phyloP scores from a whole-genome alignment of 92 coral and sea anemone species.

The Plumapathes pennacea region DNA sequence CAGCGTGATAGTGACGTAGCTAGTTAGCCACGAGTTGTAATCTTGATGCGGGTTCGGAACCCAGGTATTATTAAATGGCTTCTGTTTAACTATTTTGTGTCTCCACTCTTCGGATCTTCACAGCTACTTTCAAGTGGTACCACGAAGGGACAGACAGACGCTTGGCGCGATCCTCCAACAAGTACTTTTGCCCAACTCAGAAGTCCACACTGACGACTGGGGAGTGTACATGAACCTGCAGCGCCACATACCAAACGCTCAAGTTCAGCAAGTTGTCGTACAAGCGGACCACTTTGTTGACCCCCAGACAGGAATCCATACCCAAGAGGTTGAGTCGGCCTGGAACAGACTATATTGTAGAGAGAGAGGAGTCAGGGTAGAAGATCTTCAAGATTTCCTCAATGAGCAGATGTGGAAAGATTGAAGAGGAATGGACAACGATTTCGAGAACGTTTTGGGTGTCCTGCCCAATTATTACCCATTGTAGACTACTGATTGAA shows the following conservation, averaged over 20 bases:
- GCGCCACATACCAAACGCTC: neutral
- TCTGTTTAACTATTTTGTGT: too few species aligned
- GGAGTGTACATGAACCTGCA: neutral
- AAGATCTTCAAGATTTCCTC: conserved; percentile 5
- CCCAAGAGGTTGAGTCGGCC: conserved; percentile 4
- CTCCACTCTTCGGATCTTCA: too few species aligned
- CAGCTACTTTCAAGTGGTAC: conserved; percentile 26
- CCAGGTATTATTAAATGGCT: too few species aligned
- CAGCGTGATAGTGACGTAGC: too few species aligned
- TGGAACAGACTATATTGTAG: conserved; percentile 1
- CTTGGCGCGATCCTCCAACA: conserved; percentile 6
- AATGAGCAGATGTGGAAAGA: conserved; percentile 22
- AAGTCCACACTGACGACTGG: conserved; percentile 13
- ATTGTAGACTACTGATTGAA: too few species aligned
- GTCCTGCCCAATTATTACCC: too few species aligned
- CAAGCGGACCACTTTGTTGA: neutral
- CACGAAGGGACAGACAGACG: conserved; percentile 2
- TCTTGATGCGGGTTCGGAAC: too few species aligned
- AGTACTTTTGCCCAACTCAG: neutral
- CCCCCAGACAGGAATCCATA: neutral
- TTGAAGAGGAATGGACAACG: neutral
- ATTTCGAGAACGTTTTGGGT: neutral
- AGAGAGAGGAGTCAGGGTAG: conserved; percentile 1
- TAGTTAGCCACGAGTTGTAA: too few species aligned
- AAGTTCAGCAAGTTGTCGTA: neutral